phyloP scores from a whole-genome alignment of 23 tunicate species.

The Corella eumyota region DNA sequence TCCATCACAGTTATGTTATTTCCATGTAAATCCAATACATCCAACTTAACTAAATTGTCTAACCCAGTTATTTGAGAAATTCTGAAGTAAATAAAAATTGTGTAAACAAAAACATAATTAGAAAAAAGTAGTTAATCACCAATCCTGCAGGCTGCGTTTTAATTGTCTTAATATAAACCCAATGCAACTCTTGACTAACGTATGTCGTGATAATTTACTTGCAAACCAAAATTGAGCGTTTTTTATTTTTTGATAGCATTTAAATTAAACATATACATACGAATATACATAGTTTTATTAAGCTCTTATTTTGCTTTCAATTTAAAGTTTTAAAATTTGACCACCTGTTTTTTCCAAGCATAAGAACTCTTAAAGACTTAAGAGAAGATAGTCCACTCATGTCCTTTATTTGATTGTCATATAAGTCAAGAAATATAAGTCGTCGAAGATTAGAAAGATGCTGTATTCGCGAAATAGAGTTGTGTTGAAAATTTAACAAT shows the following conservation, averaged over 20 bases:
- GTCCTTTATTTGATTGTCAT: constrained; percentile 90
- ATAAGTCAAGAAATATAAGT: constrained; percentile 91
- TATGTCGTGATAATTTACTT: too few species aligned
- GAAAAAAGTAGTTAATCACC: too few species aligned
- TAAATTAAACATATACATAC: too few species aligned
- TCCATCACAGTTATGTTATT: constrained; percentile 59
- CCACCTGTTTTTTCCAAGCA: constrained; percentile 98
- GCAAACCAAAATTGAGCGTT: too few species aligned
- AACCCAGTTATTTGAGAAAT: constrained; percentile 48
- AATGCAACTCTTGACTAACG: too few species aligned
- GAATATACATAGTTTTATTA: too few species aligned
- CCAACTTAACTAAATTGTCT: constrained; percentile 73
- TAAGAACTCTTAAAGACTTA: constrained; percentile 87
- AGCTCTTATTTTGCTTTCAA: too few species aligned
- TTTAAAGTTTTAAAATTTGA: too few species aligned
- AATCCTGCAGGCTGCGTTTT: too few species aligned
- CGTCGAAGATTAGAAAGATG: constrained; percentile 63
- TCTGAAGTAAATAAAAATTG: constrained; percentile 21
- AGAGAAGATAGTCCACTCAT: constrained; percentile 81
- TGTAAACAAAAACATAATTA: too few species aligned
- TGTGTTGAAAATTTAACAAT: constrained; percentile 95
- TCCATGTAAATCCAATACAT: constrained; percentile 93
- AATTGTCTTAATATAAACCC: too few species aligned
- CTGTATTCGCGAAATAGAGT: constrained; percentile 56
- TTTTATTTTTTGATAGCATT: too few species aligned